Evolutionary conservation across 64 coral and sea anemone species (phyloP).

Genomic region (Orbicella faveolata): DNA sequence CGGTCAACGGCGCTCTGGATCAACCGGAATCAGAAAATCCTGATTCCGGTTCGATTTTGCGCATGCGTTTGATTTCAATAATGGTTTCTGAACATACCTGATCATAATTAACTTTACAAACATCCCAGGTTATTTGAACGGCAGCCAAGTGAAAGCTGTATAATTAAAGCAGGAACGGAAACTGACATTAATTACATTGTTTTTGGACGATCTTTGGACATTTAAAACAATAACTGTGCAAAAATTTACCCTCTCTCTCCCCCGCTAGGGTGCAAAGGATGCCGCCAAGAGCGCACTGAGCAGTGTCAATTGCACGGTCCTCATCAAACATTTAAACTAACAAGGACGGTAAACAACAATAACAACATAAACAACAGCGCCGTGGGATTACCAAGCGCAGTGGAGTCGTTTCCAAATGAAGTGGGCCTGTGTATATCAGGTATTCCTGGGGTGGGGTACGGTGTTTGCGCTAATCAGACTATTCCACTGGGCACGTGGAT

Average conservation of each 20-base stretch:
- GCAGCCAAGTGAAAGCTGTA: too few relatives aligned
- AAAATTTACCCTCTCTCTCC: not conserved
- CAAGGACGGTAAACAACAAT: slow-evolving; percentile 14
- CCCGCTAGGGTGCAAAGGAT: slow-evolving; percentile 12
- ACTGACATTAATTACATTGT: too few relatives aligned
- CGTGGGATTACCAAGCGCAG: not conserved
- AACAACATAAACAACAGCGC: not conserved
- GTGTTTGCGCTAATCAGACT: slow-evolving; percentile 18
- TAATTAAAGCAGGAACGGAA: too few relatives aligned
- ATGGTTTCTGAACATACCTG: too few relatives aligned
- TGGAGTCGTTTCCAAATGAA: slow-evolving; percentile 34
- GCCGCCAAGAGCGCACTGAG: not conserved
- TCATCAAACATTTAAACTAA: slow-evolving; percentile 6
- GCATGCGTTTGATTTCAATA: too few relatives aligned
- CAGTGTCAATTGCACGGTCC: slow-evolving; percentile 20
- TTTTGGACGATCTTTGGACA: too few relatives aligned
- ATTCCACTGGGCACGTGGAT: slow-evolving; percentile 62
- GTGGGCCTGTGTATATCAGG: slow-evolving; percentile 34
- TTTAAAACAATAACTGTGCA: not conserved
- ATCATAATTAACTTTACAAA: too few relatives aligned
- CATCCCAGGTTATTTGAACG: too few relatives aligned
- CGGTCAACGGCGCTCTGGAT: too few relatives aligned
- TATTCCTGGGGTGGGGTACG: slow-evolving; percentile 22
- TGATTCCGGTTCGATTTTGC: too few relatives aligned
- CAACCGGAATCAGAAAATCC: too few relatives aligned